phyloP scores from a whole-genome alignment of 2,797 vertebrate genomes.

The Monodelphis domestica region DNA sequence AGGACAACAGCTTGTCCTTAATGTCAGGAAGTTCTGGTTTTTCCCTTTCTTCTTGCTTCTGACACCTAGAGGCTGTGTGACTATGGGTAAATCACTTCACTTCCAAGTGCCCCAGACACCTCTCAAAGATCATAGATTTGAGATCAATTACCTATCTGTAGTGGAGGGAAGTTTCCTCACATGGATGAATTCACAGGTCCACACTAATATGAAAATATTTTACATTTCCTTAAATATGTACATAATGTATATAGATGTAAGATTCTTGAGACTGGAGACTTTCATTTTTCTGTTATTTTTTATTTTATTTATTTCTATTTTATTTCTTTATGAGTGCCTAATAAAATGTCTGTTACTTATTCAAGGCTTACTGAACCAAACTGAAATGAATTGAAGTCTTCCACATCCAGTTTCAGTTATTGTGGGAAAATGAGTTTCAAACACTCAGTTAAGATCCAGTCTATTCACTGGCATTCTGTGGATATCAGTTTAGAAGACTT shows the following conservation, averaged over 20 bases:
- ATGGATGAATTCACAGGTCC: not conserved
- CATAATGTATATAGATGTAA: not conserved
- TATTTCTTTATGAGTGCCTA: not conserved
- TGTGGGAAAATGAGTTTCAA: not conserved
- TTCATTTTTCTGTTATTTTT: too few species aligned
- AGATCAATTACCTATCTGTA: not conserved
- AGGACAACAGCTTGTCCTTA: not conserved
- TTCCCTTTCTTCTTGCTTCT: not conserved
- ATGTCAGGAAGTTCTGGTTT: not conserved
- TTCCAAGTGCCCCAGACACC: not conserved
- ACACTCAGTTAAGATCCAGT: not conserved
- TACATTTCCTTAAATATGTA: not conserved
- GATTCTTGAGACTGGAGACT: not conserved
- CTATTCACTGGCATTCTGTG: not conserved
- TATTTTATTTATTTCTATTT: not conserved
- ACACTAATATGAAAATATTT: not conserved
- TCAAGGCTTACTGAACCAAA: not conserved
- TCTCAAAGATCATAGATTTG: not conserved
- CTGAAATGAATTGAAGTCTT: not conserved
- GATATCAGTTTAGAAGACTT: not conserved
- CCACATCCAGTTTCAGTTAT: not conserved
- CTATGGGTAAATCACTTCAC: not conserved
- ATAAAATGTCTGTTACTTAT: not conserved
- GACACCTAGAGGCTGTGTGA: not conserved
- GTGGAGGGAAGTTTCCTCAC: not conserved